phyloP scores from a whole-genome alignment of 23 tunicate species.

The Halocynthia aurantium region DNA sequence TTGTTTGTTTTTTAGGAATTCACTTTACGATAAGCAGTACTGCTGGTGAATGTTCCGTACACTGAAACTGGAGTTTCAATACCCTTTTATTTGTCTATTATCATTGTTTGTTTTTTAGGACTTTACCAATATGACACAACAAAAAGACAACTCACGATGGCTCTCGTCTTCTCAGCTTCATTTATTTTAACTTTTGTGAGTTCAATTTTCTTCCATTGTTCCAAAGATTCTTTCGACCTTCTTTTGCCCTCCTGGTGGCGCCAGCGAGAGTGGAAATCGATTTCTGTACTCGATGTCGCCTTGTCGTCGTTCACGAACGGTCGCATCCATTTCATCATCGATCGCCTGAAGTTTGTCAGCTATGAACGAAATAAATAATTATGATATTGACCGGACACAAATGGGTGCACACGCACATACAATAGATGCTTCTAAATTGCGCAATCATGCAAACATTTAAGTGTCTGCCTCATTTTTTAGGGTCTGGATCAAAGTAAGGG shows the following conservation, averaged over 20 bases:
- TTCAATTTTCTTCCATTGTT: conserved; percentile 79
- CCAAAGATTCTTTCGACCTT: conserved; percentile 51
- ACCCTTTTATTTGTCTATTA: too few relatives aligned
- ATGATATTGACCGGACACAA: not conserved
- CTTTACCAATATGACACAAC: too few relatives aligned
- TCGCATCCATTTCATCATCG: conserved; percentile 57
- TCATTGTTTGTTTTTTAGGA: too few relatives aligned
- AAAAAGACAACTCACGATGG: conserved; percentile 19
- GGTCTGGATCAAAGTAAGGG: too few relatives aligned
- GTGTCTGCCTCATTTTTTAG: too few relatives aligned
- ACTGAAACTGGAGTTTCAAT: too few relatives aligned
- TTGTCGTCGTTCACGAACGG: conserved; percentile 18
- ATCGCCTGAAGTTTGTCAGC: conserved; percentile 73
- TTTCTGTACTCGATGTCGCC: conserved; percentile 27
- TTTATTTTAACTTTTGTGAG: conserved; percentile 45
- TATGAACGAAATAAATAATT: conserved; percentile 3
- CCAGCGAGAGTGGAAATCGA: conserved; percentile 21
- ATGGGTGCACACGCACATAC: too few relatives aligned
- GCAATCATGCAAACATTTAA: too few relatives aligned
- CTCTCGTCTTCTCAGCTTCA: conserved; percentile 64
- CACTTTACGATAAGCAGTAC: too few relatives aligned
- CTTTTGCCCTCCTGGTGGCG: conserved; percentile 53
- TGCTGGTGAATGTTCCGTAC: too few relatives aligned
- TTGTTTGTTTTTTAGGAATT: too few relatives aligned
- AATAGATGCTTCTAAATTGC: too few relatives aligned